Conservation (phyloP, 2,888 invertebrate species). For the Eupithecia subumbrata region DNA sequence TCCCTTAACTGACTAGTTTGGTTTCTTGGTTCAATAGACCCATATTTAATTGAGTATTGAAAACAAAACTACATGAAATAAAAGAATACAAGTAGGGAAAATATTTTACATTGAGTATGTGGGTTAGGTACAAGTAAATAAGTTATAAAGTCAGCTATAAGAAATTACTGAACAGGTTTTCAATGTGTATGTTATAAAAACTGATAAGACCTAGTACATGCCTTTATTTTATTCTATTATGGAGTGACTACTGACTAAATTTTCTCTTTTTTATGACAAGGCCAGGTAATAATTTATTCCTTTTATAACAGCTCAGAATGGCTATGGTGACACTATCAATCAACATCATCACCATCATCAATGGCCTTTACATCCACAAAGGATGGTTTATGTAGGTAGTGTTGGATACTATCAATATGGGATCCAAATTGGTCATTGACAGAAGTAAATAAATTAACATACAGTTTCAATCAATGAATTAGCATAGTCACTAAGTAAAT, state of each 20-base stretch:
- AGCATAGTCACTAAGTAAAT: not conserved
- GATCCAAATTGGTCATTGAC: no score
- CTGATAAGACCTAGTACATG: not conserved
- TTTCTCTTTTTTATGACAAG: not conserved
- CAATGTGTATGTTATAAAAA: not conserved
- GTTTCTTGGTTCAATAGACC: no score
- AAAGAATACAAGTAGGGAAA: not conserved
- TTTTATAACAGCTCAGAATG: not conserved
- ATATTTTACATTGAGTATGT: not conserved
- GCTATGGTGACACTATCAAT: no score
- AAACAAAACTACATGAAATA: not conserved
- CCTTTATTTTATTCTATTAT: not conserved
- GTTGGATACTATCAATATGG: no score
- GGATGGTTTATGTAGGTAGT: no score
- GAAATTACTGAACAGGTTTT: not conserved
- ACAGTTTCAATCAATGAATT: not conserved
- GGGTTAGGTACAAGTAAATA: not conserved
- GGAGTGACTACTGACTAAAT: not conserved
- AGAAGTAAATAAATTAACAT: no score
- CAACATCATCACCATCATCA: no score
- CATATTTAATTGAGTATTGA: no score
- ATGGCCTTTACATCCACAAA: no score
- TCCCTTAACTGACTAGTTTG: no score
- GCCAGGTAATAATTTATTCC: not conserved
- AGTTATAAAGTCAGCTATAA: not conserved